Evolutionary conservation across 2,113 vertebrate genomes (phyloP), one percentile per base, ranked within the genome.

Genomic region (Steatornis caripensis): DNA sequence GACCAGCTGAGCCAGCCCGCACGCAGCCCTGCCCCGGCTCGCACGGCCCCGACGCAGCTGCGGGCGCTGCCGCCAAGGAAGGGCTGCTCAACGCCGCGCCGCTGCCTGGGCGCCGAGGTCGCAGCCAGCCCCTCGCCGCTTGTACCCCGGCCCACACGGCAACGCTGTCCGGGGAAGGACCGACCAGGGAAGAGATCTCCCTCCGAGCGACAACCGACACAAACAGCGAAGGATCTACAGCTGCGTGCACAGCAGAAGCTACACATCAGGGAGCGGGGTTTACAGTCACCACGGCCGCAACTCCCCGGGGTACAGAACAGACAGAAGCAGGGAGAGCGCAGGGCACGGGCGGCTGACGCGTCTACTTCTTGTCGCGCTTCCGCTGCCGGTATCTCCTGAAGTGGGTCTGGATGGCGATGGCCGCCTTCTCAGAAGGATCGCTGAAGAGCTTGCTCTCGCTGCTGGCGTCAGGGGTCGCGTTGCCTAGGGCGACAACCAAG

Each of bases 301-400:
- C 43, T 11, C 64, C 9, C 64, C 7, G 55, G 87, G 90, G 27
- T 3, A 71, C 60, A 15, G 74, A 16, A 77, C 15, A 24, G 46
- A 83, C 4, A 0, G 24, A 13, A 58, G 39, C 39, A 65, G 75
- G 85, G 71, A 15, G 17, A 12, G 57, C 0, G 45, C 53, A 24
- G 85, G 78, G 70, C 60, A n/a, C 1, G 4, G 51, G 22, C 0
- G 12, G 51, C 29, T 3, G 5, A 11, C 2, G 5, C 24, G 6
- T 96, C 80, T 98, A 98, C 60, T 95, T 93, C 39, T 98, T 97
- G 91, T 98, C 98, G 9, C 98, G 98, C 89, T 99, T 99, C 97
- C 98, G 98, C 95, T 98, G 98, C 89, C 99, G 98, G 88, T 99
- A 99, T 78, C 98, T 98, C 89, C 98, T 98, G 97, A 98, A 99